Evolutionary conservation across 2,113 vertebrate genomes (phyloP), one percentile per base, ranked within the genome.

Genomic region (Puma concolor): DNA sequence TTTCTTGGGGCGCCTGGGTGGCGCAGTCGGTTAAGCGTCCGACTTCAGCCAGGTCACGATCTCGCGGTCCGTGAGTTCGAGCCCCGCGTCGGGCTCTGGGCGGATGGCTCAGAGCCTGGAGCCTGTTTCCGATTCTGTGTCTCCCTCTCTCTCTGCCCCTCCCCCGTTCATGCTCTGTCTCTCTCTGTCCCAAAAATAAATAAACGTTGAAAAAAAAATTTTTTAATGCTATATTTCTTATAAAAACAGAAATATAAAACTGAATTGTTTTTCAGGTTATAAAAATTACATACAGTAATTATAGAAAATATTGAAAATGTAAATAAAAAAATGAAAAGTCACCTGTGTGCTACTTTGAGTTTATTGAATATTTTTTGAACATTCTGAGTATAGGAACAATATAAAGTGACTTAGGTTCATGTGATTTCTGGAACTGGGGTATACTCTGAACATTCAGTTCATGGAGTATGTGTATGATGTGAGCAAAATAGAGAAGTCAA

Each of bases 261-360:
- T 0, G 67, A 81, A 50, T 80, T 69, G 12, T 36, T 64, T 71
- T 94, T 76, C 57, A 54, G 4, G 36, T 94, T 74, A 48, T 77
- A 97, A 86, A 97, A 97, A 83, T 54, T 36, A 69, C 4, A 80
- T 27, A 69, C 25, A 2, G 31, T 52, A 84, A 94, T 84, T 89
- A 74, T 0, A 90, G 84, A 33, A 90, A 91, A 69, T 90, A 79
- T 17, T 79, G 31, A 79, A 91, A 83, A 41, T 63, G 0, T 54
- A 91, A 85, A 48, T 77, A 82, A 91, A 48, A 72, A 96, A 95
- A 94, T 64, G 7, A 86, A 89, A 95, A 91, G 6, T 93, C 3
- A 67, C 36, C 33, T 48, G 38, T 31, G 36, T 84, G 6, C 71
- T 66, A n/a, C 64, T 95, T 94, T 83, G 52, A 67, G 9, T 83